These are phyloP conservation scores for Monodelphis domestica DNA, from an alignment of 2,797 vertebrate genomes.

Conservation along the genomic window DNA sequence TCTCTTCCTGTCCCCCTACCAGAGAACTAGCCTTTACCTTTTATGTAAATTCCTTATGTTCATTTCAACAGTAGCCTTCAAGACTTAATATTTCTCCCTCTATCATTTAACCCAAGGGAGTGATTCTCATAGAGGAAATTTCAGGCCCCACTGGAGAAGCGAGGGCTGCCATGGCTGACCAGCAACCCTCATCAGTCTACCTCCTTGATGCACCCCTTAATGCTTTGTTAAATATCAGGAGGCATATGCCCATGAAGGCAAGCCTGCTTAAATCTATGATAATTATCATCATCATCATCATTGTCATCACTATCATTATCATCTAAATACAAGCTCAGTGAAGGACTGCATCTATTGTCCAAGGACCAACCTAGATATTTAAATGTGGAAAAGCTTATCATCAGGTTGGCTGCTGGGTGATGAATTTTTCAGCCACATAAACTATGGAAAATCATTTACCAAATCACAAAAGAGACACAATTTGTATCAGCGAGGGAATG, in stretches of 20 bases:
- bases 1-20: not conserved
- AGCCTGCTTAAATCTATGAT: not conserved
- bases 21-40: not conserved
- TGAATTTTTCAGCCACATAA: not conserved
- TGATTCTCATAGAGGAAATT: not conserved
- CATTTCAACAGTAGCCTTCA: not conserved
- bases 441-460: not conserved
- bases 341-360: not conserved
- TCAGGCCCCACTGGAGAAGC: not conserved
- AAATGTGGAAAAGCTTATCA: not conserved
- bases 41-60: not conserved
- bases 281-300: not conserved
- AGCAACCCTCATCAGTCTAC: not conserved
- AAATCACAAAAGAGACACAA: not conserved
- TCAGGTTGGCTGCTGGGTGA: not conserved
- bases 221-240: not conserved
- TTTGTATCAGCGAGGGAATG: not conserved
- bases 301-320: not conserved
- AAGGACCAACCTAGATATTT: not conserved
- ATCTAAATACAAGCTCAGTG: not conserved
- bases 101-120: not conserved
- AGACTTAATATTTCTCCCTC: not conserved
- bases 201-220: not conserved
- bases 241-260: not conserved
- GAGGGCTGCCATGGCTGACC: not conserved